phyloP scores from a whole-genome alignment of 1,140 invertebrate species.

The Pantala flavescens region DNA sequence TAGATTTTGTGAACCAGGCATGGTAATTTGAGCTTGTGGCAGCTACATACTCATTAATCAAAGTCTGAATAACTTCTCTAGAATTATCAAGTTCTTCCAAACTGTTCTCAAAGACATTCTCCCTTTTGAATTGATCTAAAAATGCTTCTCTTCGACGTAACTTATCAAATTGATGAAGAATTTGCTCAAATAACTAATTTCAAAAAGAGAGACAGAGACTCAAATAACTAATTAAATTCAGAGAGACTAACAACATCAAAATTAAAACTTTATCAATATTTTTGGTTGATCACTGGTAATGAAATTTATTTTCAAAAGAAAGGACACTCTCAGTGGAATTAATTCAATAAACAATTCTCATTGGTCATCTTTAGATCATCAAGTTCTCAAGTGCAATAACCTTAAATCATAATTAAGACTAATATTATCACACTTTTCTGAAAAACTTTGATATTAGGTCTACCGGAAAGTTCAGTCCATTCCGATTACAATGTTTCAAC shows the following conservation, averaged over 20 bases:
- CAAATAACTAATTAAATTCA: slow-evolving; percentile 57
- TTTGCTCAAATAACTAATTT: slow-evolving; percentile 78
- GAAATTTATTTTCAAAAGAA: no score
- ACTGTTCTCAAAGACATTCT: slow-evolving; percentile 84
- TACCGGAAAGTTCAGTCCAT: no score
- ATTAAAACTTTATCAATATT: background rate
- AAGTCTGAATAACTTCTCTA: slow-evolving; percentile 77
- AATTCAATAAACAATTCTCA: no score
- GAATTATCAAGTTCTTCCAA: slow-evolving; percentile 85
- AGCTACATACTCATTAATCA: slow-evolving; percentile 93
- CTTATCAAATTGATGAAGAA: slow-evolving; percentile 88
- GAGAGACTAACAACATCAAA: slow-evolving; percentile 25
- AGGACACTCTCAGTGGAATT: no score
- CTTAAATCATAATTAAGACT: no score
- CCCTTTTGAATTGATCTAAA: slow-evolving; percentile 89
- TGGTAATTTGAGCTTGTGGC: slow-evolving; percentile 85
- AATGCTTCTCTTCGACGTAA: slow-evolving; percentile 90
- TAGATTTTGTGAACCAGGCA: slow-evolving; percentile 37
- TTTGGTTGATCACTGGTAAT: no score
- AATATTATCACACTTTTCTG: no score
- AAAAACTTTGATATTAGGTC: no score
- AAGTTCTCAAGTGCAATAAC: no score
- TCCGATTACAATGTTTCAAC: no score
- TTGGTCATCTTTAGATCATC: no score
- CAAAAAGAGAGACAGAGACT: no score